These are phyloP conservation scores for Amphipoea lucens DNA, from an alignment of 2,888 invertebrate species.

Conservation along the genomic window DNA sequence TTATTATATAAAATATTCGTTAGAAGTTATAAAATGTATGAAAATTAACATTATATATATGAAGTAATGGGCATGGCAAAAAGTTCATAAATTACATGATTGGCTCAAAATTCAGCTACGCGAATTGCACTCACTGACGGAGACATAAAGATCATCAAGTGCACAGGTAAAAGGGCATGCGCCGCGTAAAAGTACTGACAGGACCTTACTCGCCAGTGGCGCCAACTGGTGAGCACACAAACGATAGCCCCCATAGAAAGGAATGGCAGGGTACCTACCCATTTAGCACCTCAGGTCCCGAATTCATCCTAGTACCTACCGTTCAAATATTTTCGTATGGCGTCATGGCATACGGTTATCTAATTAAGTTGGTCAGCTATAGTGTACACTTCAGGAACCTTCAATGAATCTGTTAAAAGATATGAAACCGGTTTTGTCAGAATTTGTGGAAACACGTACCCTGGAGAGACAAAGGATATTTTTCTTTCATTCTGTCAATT, in stretches of 20 bases:
- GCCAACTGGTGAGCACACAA: background rate
- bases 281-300: background rate
- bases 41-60: too few species aligned
- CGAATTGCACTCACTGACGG: too few species aligned
- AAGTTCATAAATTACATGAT: too few species aligned
- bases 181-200: too few species aligned
- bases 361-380: background rate
- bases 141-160: too few species aligned
- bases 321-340: background rate
- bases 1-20: too few species aligned
- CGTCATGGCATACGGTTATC: background rate
- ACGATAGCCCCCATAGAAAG: background rate
- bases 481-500: background rate
- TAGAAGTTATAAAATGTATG: too few species aligned
- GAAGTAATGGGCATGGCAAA: too few species aligned
- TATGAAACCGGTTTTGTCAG: background rate
- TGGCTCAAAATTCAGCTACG: too few species aligned
- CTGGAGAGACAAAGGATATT: background rate
- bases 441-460: background rate
- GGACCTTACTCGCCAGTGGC: too few species aligned
- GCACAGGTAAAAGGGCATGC: too few species aligned
- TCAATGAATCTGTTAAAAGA: background rate
- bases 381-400: background rate
- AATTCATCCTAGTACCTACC: background rate
- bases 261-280: background rate